Conservation (phyloP, 2,888 invertebrate genomes). For the Torymus auratus region DNA sequence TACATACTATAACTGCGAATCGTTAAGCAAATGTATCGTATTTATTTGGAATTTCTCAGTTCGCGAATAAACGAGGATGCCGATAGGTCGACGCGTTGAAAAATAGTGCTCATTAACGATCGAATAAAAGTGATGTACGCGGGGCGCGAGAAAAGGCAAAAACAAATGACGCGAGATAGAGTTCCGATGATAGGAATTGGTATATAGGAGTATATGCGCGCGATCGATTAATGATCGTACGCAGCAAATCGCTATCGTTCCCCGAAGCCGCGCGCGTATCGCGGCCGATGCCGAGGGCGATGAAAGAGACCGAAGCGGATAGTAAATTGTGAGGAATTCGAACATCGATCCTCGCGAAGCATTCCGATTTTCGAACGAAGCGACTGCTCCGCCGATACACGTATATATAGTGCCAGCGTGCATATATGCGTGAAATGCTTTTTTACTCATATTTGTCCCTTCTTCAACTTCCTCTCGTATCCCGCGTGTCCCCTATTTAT, state of each 20-base stretch:
- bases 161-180: constrained; percentile 49
- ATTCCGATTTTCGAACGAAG: constrained; percentile 61
- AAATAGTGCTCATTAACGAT: constrained; percentile 45
- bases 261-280: constrained; percentile 61
- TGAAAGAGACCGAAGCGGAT: constrained; percentile 65
- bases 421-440: constrained; percentile 34
- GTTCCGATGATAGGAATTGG: constrained; percentile 51
- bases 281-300: constrained; percentile 60
- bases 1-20: too few species aligned
- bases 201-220: neutral
- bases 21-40: too few species aligned
- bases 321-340: constrained; percentile 68
- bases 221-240: constrained; percentile 59
- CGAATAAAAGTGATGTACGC: constrained; percentile 24
- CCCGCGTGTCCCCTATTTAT: constrained; percentile 33
- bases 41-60: too few species aligned
- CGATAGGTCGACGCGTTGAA: constrained; percentile 1
- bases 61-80: neutral
- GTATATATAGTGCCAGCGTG: neutral
- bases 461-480: neutral
- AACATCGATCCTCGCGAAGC: constrained; percentile 63
- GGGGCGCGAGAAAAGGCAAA: constrained; percentile 28
- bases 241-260: constrained; percentile 64
- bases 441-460: constrained; percentile 35
- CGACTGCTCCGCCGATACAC: neutral